phyloP scores from a whole-genome alignment of 2,113 vertebrate species.

The Anguilla rostrata region DNA sequence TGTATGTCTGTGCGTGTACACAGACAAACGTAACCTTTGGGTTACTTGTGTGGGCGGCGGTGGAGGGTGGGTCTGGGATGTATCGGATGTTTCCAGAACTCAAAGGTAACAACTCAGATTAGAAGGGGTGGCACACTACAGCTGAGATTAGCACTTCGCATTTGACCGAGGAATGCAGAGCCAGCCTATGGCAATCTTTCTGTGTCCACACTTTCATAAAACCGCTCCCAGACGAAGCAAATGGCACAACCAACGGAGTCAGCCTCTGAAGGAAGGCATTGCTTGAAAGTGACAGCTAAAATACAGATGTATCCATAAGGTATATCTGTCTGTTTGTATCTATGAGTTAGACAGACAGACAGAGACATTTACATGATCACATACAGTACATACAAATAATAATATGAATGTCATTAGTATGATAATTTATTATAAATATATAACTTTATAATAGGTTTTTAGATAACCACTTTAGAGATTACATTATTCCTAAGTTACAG shows the following conservation, averaged over 20 bases:
- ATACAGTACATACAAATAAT: too few species aligned
- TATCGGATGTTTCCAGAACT: conserved; percentile 50
- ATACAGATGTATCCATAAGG: too few species aligned
- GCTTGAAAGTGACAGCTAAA: too few species aligned
- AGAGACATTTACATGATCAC: too few species aligned
- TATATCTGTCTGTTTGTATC: too few species aligned
- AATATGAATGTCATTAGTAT: too few species aligned
- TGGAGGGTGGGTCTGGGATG: background rate
- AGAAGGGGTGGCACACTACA: background rate
- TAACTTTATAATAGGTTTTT: too few species aligned
- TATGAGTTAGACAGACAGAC: too few species aligned
- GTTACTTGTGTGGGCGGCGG: too few species aligned
- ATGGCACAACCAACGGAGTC: background rate
- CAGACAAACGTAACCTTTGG: conserved; percentile 17
- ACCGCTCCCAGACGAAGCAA: background rate
- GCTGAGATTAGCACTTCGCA: conserved; percentile 24
- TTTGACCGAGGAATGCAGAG: conserved; percentile 28
- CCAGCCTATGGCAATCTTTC: conserved; percentile 15
- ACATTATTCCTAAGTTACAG: too few species aligned
- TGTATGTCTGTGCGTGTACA: conserved; percentile 20
- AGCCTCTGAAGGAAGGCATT: background rate
- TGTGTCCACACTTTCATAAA: background rate
- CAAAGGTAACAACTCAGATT: background rate
- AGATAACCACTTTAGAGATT: too few species aligned
- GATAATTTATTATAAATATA: too few species aligned